A percentile compares a stretch with the other conserved stretches of the same genome.
These are phyloP conservation scores for Anoplopoma fimbria DNA, from an alignment of 2,113 vertebrate genomes.

Conservation along the genomic window DNA sequence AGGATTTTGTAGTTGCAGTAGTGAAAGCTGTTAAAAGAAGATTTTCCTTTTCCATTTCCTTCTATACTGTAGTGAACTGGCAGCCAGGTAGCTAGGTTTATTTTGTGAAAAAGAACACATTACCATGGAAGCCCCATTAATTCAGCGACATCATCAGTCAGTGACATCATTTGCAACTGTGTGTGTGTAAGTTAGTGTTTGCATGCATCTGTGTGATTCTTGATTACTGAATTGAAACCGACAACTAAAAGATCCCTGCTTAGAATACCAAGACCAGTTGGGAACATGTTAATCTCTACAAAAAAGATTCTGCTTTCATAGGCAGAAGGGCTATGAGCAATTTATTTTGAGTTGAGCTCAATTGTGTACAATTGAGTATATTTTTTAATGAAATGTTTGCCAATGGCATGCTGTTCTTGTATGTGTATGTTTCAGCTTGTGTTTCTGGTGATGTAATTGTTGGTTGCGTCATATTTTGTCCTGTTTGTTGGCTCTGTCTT, in stretches of 20 bases:
- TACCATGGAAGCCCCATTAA: neutral
- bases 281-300: neutral
- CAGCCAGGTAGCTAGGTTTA: constrained; percentile 5
- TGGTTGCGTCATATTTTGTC: neutral
- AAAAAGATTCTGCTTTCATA: neutral
- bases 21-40: neutral
- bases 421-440: neutral
- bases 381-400: neutral
- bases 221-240: neutral
- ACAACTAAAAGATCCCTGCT: neutral
- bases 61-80: neutral
- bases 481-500: neutral
- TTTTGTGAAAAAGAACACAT: constrained; percentile 24
- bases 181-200: neutral
- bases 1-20: neutral
- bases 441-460: neutral
- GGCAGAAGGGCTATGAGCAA: neutral
- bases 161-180: neutral
- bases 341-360: neutral
- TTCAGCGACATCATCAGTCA: constrained; percentile 7
- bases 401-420: neutral
- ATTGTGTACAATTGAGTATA: neutral
- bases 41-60: neutral
- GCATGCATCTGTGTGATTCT: neutral
- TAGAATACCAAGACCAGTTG: neutral